Base-by-base conservation (phyloP, 2,797 vertebrate species). In the Gadopsis bispinosus region DNA sequence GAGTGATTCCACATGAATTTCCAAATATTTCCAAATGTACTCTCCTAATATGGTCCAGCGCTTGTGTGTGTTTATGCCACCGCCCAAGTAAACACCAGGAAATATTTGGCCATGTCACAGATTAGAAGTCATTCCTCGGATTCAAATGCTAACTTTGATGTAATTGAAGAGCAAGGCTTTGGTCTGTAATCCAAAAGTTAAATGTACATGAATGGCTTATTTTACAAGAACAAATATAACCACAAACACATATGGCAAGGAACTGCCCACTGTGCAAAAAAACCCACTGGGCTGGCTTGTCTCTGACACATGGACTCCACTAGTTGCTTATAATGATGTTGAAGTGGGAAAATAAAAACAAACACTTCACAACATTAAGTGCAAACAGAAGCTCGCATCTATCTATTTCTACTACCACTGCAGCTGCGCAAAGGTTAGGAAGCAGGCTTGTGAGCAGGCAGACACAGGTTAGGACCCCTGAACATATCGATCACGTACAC, bases 321-420 rank as follows among this genome's bases (percentile, higher is more conserved):
- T 22, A 0, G 33, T 29, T 85, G 12, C 39, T 75, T 63, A 39
- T 78, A 83, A 87, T 74, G 80, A 84, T 69, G 69, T 72, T 85
- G 84, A 90, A 86, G 84, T 84, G 70, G 88, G 69, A 54, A 77
- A 87, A 78, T 87, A 77, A 92, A 88, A 87, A 50, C 55, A 81
- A 80, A 88, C 47, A 26, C 89, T 78, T 84, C 45, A 87, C 47
- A 39, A 43, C 22, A 26, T 37, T n/a, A 22, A 71, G 26, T 62
- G 14, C 51, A 59, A 39, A 81, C 47, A 78, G 62, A 78, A 51
- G 29, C 53, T 68, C 66, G 19, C 67, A 26, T 87, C 0, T 43
- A 48, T 51, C n/a, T 47, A 3, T 58, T 72, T 73, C 13, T 58
- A 56, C 22, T 20, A 60, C 35, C n/a, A 7, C 50, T 65, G 3